Evolutionary conservation across 2,888 invertebrate genomes (phyloP), one percentile per base, ranked within the genome.

Genomic region (Temnothorax unifasciatus): DNA sequence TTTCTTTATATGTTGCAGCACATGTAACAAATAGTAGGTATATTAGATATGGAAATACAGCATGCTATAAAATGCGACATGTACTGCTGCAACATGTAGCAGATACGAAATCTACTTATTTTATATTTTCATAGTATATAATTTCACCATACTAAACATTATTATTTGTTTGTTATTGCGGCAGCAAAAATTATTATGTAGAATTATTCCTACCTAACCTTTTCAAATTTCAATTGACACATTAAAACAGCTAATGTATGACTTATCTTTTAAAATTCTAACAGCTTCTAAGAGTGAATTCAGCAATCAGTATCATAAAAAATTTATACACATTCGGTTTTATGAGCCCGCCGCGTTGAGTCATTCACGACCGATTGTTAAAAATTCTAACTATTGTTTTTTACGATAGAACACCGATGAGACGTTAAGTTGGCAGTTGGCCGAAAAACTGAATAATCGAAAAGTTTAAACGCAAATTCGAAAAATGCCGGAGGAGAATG

Each of bases 401-500:
- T 64, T 41, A 64, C 34, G 47, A 38, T 21, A 15, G 3, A 41
- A 54, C 6, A 52, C n/a, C 29, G 44, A 38, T 15, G 3, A 34
- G 18, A 38, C 2, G 5, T 6, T 38, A 52, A 76, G 18, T 47
- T 44, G 29, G 15, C 29, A 4, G 6, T 50, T 2, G 6, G 2
- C 6, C 6, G 21, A 52, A 18, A 50, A 63, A 25, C 38, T 44
- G 34, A 2, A 34, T 13, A 13, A 25, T 25, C n/a, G 25, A 52
- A 18, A 64, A 47, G 9, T 47, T 47, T 21, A 41, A 50, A 76
- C 6, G 38, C 21, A n/a, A 75, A 34, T 47, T 13, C 25, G 13
- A 64, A 64, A 75, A 50, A 41, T 15, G 1, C 38, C 61, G 41
- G 21, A 75, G 61, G 82, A 85, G 85, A 87, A 87, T 86, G 63